Evolutionary conservation across 2,888 invertebrate species (phyloP), one percentile per base, ranked within the genome.

Genomic region (Polietes domitor): DNA sequence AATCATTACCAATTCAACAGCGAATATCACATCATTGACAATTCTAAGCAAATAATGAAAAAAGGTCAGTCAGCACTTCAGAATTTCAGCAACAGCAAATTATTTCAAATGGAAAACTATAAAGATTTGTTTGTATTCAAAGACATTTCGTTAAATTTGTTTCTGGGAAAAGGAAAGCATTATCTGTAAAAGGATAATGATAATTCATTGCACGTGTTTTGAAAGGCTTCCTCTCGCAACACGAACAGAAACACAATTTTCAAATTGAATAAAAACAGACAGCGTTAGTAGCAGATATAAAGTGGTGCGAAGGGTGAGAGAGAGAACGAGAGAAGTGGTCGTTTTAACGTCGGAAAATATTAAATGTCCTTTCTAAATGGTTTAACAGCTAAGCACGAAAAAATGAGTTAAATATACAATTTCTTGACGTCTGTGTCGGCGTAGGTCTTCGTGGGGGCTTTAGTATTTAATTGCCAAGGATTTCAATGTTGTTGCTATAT

Each of bases 401-500:
- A 65, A 65, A 17, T 21, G 19, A 65, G 24, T 43, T 24, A 26
- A 73, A 73, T 41, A 41, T 6, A 58, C 41, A 15, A 58, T 58
- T 73, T 58, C n/a, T 72, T 72, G 1, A 47, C 26, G 21, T 24
- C 19, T 63, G 24, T 55, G 0, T 17, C 15, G 26, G 41, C 6
- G 12, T 43, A 55, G 43, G 61, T 10, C 61, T 79, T 77, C 50
- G 2, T n/a, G n/a, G 26, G 53, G 68, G 47, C 72, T 83, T 77
- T 73, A 26, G 47, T 70, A 80, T 83, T 76, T 83, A 80, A 83
- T 83, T 80, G 73, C 50, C 26, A 70, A 26, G 19, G 50, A 68
- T 73, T 76, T 71, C 19, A 7, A 6, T 68, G 61, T 50, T 37
- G 43, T 77, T 77, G 43, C 41, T 58, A 58, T 76, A 37, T 43